Evolutionary conservation across 2,888 invertebrate genomes (phyloP), one percentile per base, ranked within the genome.

Genomic region (Beris morrisii): DNA sequence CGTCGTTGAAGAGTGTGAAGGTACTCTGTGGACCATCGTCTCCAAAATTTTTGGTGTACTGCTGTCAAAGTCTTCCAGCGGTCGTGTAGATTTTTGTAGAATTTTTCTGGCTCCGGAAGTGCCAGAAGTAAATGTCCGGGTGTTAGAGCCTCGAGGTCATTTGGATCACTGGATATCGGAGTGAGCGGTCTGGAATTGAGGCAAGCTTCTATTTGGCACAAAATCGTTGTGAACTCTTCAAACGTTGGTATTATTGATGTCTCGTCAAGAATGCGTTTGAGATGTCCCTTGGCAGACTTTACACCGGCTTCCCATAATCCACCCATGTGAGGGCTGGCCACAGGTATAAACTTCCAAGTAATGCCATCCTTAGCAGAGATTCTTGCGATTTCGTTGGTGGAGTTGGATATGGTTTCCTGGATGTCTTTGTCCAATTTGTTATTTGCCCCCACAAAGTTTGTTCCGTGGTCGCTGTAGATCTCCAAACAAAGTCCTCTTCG

Each of bases 1-100:
- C 56, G 12, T 7, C 12, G 12, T 56, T 56, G 56, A 13, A 56
- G 43, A 30, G n/a, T 12, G n/a, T 22, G 22, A 38, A 56, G 56
- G 32, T 56, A 56, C 9, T 56, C 38, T 5, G 12, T 12, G 5
- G 12, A 9, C 56, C 56, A 56, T 12, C 54, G 5, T n/a, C 7
- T 38, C 71, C 70, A 71, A 32, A 71, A 71, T 11, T 56, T 64
- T 57, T 70, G 67, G 45, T 44, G 56, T 56, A 53, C 31, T 57
- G 45, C 56, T 4, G 56, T 67, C 11, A 48, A 4, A 48, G 12
- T 15, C 13, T 48, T 5, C 48, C 48, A 48, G 2, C 48, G 13
- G 5, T 48, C 15, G 22, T 15, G 48, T 15, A 22, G 53, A 22
- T 15, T 22, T 7, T 9, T 22, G 12, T 15, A 12, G 1, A 4